Conservation (phyloP, 23 tunicate genomes). For the Styela plicata region DNA sequence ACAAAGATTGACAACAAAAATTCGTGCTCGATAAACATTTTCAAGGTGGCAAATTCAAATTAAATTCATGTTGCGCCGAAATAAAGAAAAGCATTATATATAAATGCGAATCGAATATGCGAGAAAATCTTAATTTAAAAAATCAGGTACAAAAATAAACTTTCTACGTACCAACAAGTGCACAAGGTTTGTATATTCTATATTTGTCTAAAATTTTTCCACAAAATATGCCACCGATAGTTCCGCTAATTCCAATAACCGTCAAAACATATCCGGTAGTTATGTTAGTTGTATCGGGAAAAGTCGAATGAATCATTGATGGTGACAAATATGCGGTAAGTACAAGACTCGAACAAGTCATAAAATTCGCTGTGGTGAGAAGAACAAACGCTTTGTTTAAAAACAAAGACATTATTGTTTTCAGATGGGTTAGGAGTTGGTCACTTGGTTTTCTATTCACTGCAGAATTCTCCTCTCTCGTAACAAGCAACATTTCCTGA, state of each 20-base stretch:
- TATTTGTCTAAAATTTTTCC: conserved; percentile 7
- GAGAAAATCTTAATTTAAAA: too few relatives aligned
- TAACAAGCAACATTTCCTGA: neutral
- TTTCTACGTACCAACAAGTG: too few relatives aligned
- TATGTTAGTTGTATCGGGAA: neutral
- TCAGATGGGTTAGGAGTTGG: too few relatives aligned
- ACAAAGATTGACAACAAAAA: too few relatives aligned
- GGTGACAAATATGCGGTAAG: neutral
- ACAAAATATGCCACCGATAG: neutral
- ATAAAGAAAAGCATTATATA: too few relatives aligned
- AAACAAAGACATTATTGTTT: neutral
- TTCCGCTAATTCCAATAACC: neutral
- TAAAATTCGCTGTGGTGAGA: neutral
- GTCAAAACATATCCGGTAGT: too few relatives aligned
- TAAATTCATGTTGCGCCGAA: too few relatives aligned
- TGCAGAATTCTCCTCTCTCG: neutral
- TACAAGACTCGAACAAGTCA: neutral
- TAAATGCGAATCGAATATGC: too few relatives aligned
- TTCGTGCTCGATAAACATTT: too few relatives aligned
- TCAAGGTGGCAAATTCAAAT: too few relatives aligned
- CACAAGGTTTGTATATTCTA: neutral
- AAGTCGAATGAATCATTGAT: neutral
- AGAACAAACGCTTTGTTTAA: neutral
- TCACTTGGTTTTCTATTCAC: neutral
- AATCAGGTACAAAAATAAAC: too few relatives aligned